phyloP scores from a whole-genome alignment of 2,113 vertebrate species.

The Podiceps cristatus region DNA sequence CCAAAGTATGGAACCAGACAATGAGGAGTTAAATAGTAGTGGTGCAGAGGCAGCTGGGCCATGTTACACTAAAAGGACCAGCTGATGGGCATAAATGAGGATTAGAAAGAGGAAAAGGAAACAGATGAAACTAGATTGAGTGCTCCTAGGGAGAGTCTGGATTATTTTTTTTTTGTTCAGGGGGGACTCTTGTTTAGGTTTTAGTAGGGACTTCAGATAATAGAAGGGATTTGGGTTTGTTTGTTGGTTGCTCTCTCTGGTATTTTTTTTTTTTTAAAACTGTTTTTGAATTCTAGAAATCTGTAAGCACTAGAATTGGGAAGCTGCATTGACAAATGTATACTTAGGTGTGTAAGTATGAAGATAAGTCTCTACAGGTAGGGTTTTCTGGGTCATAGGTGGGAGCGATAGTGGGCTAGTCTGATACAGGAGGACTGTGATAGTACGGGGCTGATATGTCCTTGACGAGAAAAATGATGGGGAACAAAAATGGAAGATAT shows the following conservation, averaged over 20 bases:
- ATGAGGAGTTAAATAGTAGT: conserved; percentile 12
- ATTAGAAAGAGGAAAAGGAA: conserved; percentile 49
- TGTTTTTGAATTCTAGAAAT: background rate
- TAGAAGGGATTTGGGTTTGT: background rate
- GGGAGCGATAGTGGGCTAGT: background rate
- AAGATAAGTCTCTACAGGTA: background rate
- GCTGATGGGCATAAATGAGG: conserved; percentile 57
- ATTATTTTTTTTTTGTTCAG: background rate
- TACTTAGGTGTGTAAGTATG: background rate
- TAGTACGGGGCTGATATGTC: background rate
- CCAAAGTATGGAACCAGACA: background rate
- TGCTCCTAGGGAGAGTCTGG: background rate
- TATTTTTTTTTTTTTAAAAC: background rate
- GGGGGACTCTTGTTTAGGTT: background rate
- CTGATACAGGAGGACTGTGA: background rate
- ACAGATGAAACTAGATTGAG: conserved; percentile 9
- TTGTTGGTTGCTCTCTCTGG: background rate
- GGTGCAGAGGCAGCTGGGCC: conserved; percentile 37
- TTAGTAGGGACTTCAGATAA: background rate
- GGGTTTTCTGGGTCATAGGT: background rate
- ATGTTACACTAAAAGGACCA: conserved; percentile 39
- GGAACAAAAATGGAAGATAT: background rate
- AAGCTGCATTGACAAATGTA: background rate
- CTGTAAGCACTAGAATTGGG: background rate
- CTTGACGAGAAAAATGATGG: background rate